Evolutionary conservation across 2,888 invertebrate genomes (phyloP), one percentile per base, ranked within the genome.

Genomic region (Aphidoletes aphidimyza): DNA sequence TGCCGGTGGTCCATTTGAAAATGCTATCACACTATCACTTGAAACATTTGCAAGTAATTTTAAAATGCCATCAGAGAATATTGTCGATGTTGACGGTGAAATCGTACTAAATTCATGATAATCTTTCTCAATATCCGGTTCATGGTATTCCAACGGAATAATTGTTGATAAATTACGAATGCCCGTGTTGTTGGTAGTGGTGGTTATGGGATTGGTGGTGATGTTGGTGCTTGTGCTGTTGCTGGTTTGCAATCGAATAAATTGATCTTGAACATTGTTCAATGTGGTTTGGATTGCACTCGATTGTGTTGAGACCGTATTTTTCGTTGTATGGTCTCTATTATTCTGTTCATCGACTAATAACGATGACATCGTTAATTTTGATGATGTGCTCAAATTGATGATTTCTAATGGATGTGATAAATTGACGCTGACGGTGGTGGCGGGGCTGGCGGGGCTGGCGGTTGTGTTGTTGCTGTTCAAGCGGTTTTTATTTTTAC

Each of bases 351-450:
- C 54, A 54, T 54, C 26, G 54, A 11, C 54, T 26, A 54, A 54
- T 54, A 54, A 22, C 54, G 54, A 54, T 54, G 54, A 54, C 54
- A 54, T 54, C 54, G 54, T 54, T 54, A 54, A 54, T 54, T 54
- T 54, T 22, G 54, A 54, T 54, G 54, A 54, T 26, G 54, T 54
- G 26, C 54, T 54, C 26, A 26, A 54, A 26, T 11, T 54, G 54
- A 54, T 26, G 54, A 54, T 54, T 54, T 54, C 54, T 22, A 14
- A 22, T 54, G 54, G 54, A 22, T 42, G 42, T 14, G 42, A 42
- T 42, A 14, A 42, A 42, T 54, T 5, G 26, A 0, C 14, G 54
- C 6, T 54, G 54, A 2, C 5, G 14, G 2, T 54, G 54, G 5
- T 22, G 3, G 8, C 22, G 22, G 5, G n/a, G 22, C 22, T 54